Evolutionary conservation across 2,888 invertebrate species (phyloP).

Genomic region (Erannis defoliaria): DNA sequence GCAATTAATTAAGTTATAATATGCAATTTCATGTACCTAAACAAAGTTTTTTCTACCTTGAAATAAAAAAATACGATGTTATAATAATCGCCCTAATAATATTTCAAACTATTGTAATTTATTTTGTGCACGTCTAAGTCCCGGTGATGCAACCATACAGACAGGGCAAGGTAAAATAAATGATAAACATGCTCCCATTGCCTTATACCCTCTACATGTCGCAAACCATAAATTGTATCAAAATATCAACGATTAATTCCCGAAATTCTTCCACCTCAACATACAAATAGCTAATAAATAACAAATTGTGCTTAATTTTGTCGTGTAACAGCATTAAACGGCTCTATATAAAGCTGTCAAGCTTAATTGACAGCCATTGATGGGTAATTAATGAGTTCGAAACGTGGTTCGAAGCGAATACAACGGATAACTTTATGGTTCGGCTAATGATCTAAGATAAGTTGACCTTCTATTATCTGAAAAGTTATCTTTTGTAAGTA

Average conservation of each 20-base stretch:
- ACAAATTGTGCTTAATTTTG: conserved; percentile 35
- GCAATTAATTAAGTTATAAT: too few relatives aligned
- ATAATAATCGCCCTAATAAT: too few relatives aligned
- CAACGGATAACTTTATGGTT: conserved; percentile 36
- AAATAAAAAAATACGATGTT: too few relatives aligned
- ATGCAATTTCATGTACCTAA: too few relatives aligned
- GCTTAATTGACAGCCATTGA: conserved; percentile 45
- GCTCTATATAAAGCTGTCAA: conserved; percentile 43
- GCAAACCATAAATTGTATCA: conserved; percentile 7
- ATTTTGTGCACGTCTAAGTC: too few relatives aligned
- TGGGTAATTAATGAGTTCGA: conserved; percentile 44
- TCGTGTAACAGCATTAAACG: conserved; percentile 34
- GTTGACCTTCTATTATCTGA: too few relatives aligned
- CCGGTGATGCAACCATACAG: too few relatives aligned
- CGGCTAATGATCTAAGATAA: conserved; percentile 3
- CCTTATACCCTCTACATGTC: background rate
- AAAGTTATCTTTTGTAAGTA: too few relatives aligned
- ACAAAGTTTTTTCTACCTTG: too few relatives aligned
- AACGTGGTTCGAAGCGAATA: conserved; percentile 25
- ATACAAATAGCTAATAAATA: conserved; percentile 31
- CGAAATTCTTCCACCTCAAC: conserved; percentile 9
- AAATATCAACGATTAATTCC: conserved; percentile 3
- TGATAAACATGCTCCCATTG: too few relatives aligned
- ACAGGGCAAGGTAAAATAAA: background rate
- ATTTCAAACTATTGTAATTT: too few relatives aligned